Evolutionary conservation across 1,140 invertebrate species (phyloP).

Genomic region (Zaprionus tsacasi): DNA sequence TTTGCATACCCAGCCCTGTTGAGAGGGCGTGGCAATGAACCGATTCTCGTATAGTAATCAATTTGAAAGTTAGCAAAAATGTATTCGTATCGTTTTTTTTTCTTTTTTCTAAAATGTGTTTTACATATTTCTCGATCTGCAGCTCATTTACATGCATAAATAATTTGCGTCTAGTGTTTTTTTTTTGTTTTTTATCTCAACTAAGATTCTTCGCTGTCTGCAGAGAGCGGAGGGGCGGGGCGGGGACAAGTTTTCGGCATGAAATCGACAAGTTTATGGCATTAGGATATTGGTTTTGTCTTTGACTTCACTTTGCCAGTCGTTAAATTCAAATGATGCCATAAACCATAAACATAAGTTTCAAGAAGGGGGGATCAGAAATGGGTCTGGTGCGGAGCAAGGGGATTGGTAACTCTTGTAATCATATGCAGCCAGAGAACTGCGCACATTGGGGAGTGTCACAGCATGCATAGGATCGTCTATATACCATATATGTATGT

Average conservation of each 20-base stretch:
- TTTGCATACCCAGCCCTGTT: constrained; percentile 59
- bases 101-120: constrained; percentile 14
- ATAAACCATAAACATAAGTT: constrained; percentile 59
- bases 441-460: constrained; percentile 32
- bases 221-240: not conserved
- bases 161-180: constrained; percentile 51
- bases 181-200: not conserved
- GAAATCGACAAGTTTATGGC: constrained; percentile 70
- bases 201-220: not conserved
- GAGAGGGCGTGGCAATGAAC: constrained; percentile 62
- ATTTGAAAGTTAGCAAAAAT: constrained; percentile 62
- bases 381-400: constrained; percentile 29
- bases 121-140: constrained; percentile 32
- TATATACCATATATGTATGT: not conserved
- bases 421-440: constrained; percentile 28
- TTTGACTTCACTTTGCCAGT: constrained; percentile 38
- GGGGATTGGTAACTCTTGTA: constrained; percentile 15
- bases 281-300: constrained; percentile 40
- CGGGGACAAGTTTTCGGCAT: constrained; percentile 39
- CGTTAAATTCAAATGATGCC: constrained; percentile 68
- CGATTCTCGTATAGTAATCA: constrained; percentile 55
- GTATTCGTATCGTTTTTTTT: constrained; percentile 25
- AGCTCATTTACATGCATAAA: constrained; percentile 71
- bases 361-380: constrained; percentile 27
- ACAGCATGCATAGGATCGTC: constrained; percentile 14